Evolutionary conservation across 1,140 invertebrate genomes (phyloP).

Genomic region (Drosophila nebulosa): DNA sequence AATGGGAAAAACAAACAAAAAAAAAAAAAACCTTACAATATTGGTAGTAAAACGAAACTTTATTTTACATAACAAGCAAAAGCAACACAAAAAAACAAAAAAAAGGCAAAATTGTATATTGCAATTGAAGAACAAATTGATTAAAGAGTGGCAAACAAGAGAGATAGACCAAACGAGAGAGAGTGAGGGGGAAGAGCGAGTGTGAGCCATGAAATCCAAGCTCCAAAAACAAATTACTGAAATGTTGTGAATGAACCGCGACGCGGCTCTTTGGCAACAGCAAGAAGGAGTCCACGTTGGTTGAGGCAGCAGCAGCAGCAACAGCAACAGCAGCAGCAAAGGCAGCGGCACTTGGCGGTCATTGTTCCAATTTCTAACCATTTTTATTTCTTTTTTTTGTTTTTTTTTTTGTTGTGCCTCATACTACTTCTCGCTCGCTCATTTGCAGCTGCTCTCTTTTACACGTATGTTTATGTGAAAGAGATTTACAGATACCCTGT

Average conservation of each 20-base stretch:
- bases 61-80: background rate
- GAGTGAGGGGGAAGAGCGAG: background rate
- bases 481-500: slow-evolving; percentile 10
- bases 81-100: background rate
- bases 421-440: background rate
- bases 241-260: slow-evolving; percentile 70
- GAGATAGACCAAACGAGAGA: background rate
- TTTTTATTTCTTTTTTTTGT: slow-evolving; percentile 40
- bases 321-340: slow-evolving; percentile 10
- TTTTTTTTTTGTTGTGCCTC: slow-evolving; percentile 7
- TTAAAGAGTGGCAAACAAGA: background rate
- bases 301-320: background rate
- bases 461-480: slow-evolving; percentile 19
- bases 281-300: background rate
- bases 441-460: background rate
- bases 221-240: slow-evolving; percentile 50
- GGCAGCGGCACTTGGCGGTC: slow-evolving; percentile 65
- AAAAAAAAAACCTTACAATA: background rate
- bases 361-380: slow-evolving; percentile 75
- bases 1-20: too few relatives aligned
- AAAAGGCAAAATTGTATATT: background rate
- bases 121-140: background rate
- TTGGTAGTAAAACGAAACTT: background rate
- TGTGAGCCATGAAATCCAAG: slow-evolving; percentile 46
- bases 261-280: slow-evolving; percentile 31